A percentile compares a stretch with the other conserved stretches of the same genome.
Conservation (phyloP, 2,888 invertebrate genomes). For the Thalpophila matura region DNA sequence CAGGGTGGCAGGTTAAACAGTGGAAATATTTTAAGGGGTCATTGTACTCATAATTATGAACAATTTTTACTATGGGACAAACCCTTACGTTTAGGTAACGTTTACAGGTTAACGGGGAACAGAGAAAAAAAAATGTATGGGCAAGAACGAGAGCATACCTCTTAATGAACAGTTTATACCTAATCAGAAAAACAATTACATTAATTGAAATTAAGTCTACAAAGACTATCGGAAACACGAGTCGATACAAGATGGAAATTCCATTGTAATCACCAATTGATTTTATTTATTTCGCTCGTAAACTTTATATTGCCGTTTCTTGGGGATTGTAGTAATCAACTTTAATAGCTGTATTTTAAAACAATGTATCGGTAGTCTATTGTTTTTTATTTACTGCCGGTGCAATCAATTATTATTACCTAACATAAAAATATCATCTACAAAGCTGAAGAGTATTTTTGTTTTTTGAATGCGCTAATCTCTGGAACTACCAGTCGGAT, state of each 20-base stretch:
- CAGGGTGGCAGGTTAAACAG: too few species aligned
- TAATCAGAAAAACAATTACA: conserved; percentile 38
- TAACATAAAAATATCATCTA: neutral
- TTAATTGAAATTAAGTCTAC: conserved; percentile 34
- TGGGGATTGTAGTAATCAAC: conserved; percentile 40
- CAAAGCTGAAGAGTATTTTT: too few species aligned
- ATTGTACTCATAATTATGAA: too few species aligned
- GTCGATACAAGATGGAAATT: conserved; percentile 33
- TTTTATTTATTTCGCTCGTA: conserved; percentile 60
- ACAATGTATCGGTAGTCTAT: conserved; percentile 40
- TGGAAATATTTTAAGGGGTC: too few species aligned
- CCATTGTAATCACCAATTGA: conserved; percentile 47
- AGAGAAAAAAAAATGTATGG: too few species aligned
- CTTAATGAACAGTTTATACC: neutral
- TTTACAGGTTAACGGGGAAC: too few species aligned
- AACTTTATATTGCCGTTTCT: conserved; percentile 55
- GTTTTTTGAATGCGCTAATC: too few species aligned
- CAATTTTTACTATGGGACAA: too few species aligned
- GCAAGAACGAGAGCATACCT: neutral
- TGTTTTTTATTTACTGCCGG: neutral
- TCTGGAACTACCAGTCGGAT: too few species aligned
- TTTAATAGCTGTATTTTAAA: conserved; percentile 50
- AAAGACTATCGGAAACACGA: conserved; percentile 11
- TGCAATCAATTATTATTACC: neutral
- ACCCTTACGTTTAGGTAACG: too few species aligned